Conservation (phyloP, 2,113 vertebrate genomes). For the Okapia johnstoni region DNA sequence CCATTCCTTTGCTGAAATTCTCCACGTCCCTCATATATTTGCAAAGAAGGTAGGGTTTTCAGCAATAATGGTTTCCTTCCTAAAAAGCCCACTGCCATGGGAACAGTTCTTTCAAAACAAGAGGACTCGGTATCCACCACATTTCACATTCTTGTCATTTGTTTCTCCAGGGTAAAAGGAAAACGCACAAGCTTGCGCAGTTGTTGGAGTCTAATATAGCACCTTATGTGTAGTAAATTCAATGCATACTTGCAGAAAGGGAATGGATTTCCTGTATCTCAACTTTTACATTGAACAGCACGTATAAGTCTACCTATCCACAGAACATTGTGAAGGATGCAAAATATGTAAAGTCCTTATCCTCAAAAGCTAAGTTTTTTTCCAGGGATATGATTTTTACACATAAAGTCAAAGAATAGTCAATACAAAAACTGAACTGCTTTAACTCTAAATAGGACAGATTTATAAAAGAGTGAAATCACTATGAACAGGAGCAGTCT, state of each 20-base stretch:
- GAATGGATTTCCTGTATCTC: neutral
- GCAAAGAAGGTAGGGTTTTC: neutral
- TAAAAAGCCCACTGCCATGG: neutral
- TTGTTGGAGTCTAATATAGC: neutral
- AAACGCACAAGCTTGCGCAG: neutral
- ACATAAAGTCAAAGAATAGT: neutral
- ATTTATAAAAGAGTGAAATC: neutral
- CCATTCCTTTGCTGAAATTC: neutral
- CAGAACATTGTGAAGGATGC: neutral
- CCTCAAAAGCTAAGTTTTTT: neutral
- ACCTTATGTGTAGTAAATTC: neutral
- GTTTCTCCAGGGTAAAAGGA: neutral
- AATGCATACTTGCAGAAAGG: neutral
- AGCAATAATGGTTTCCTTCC: slow-evolving; percentile 15
- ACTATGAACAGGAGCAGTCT: neutral
- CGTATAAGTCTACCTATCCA: neutral
- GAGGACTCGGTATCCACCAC: neutral
- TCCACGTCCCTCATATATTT: neutral
- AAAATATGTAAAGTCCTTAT: neutral
- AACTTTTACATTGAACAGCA: neutral
- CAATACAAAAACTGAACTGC: neutral
- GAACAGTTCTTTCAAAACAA: slow-evolving; percentile 8
- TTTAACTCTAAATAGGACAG: neutral
- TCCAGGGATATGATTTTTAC: neutral
- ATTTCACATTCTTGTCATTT: neutral